Evolutionary conservation across 2,113 vertebrate species (phyloP).

Genomic region (Pyrgilauda ruficollis): DNA sequence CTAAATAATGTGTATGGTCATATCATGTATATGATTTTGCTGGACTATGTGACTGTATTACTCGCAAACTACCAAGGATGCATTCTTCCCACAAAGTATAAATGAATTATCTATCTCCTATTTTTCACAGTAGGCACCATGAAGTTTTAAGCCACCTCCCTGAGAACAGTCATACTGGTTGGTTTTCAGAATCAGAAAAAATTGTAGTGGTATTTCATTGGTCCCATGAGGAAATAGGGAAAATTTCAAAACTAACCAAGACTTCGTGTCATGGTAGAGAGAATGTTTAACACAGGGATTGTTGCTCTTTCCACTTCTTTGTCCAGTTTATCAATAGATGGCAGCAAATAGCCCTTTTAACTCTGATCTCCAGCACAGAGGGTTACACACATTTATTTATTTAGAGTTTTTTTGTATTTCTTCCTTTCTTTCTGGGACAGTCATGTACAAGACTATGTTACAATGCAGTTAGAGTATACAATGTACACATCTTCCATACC

Average conservation of each 20-base stretch:
- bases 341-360: constrained; percentile 47
- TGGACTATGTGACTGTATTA: background rate
- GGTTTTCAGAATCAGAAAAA: background rate
- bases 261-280: background rate
- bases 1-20: background rate
- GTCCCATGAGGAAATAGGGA: background rate
- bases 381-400: background rate
- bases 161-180: background rate
- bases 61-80: background rate
- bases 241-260: background rate
- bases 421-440: background rate
- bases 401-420: background rate
- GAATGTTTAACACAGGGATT: background rate
- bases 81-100: background rate
- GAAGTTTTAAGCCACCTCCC: background rate
- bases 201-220: background rate
- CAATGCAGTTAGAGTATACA: background rate
- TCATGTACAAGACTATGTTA: background rate
- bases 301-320: background rate
- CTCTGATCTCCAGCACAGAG: background rate
- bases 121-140: background rate
- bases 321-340: constrained; percentile 37
- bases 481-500: background rate
- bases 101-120: background rate
- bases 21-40: background rate